phyloP scores from a whole-genome alignment of 2,797 vertebrate species.

The Parotocinclus haroldoi region DNA sequence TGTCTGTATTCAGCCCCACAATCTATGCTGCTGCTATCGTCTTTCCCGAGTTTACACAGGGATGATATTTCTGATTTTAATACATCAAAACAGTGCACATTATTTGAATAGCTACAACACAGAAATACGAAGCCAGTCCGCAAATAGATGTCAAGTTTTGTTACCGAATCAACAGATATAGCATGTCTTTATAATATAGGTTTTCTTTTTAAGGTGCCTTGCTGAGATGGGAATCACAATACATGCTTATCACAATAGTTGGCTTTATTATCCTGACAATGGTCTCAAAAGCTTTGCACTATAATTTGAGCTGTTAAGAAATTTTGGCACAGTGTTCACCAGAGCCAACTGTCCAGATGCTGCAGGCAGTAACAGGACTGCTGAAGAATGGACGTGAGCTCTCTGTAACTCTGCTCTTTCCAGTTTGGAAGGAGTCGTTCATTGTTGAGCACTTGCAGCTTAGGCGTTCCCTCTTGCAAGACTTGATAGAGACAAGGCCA shows the following conservation, averaged over 20 bases:
- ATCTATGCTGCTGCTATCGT: no score
- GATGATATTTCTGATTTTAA: background rate
- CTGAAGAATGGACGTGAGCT: conserved; percentile 72
- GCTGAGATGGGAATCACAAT: conserved; percentile 1
- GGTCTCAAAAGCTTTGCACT: background rate
- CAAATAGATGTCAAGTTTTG: background rate
- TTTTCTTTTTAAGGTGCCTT: conserved; percentile 4
- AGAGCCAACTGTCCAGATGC: conserved; percentile 81
- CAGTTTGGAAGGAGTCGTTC: conserved; percentile 75
- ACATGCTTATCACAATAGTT: background rate
- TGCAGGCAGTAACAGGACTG: conserved; percentile 81
- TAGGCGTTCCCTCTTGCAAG: conserved; percentile 74
- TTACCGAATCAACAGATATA: background rate
- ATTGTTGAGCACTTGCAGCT: conserved; percentile 76
- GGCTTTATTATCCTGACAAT: background rate
- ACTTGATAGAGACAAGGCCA: conserved; percentile 81
- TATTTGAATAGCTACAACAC: background rate
- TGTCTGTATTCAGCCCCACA: no score
- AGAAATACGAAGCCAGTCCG: background rate
- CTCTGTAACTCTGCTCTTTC: conserved; percentile 69
- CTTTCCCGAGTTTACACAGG: background rate
- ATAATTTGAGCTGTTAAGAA: background rate
- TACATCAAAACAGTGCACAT: background rate
- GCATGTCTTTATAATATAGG: background rate
- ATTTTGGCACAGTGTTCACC: conserved; percentile 54